Evolutionary conservation across 2,113 vertebrate species (phyloP), one percentile per base, ranked within the genome.

Genomic region (Ondatra zibethicus): DNA sequence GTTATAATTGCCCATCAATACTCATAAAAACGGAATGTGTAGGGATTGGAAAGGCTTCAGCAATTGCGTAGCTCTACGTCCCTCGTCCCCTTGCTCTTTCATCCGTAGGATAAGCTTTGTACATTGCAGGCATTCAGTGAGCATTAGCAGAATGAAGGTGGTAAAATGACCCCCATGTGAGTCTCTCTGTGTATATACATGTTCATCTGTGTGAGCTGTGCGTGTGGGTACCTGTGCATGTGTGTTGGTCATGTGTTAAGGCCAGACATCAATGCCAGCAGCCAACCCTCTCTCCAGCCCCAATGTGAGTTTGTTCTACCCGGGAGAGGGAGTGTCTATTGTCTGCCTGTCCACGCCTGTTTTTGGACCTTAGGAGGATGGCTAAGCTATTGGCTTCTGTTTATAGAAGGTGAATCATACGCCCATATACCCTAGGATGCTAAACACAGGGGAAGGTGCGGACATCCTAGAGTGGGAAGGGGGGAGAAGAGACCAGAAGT

Each of bases 1-100:
- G 68, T 55, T 76, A 68, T 61, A 85, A 82, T 91, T 86, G 80
- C 58, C 61, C 58, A 91, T 94, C 42, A 80, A 73, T 92, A 92
- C 14, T 8, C 80, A 82, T 88, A 29, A 92, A 92, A 88, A 85
- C 39, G 76, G 89, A 75, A 50, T 23, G 12, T 10, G 1, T 70
- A 89, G 70, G 52, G 42, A 80, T 66, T 84, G 68, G 87, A 82
- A 84, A 96, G 80, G 39, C 29, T 42, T 45, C 42, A 68, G 33
- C 13, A 65, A 21, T 39, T 39, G 33, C 17, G 36, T 52, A 58
- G 42, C 31, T 23, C 8, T 7, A n/a, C 23, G 4, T 58, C 63
- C 42, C n/a, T 58, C 29, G 45, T 88, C 73, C 39, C 31, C 87
- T 39, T 2, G 3, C 73, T 76, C 65, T 84, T 81, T 23, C 25